These are phyloP conservation scores for Puffinus mauretanicus DNA, from an alignment of 2,113 vertebrate species.

Conservation along the genomic window DNA sequence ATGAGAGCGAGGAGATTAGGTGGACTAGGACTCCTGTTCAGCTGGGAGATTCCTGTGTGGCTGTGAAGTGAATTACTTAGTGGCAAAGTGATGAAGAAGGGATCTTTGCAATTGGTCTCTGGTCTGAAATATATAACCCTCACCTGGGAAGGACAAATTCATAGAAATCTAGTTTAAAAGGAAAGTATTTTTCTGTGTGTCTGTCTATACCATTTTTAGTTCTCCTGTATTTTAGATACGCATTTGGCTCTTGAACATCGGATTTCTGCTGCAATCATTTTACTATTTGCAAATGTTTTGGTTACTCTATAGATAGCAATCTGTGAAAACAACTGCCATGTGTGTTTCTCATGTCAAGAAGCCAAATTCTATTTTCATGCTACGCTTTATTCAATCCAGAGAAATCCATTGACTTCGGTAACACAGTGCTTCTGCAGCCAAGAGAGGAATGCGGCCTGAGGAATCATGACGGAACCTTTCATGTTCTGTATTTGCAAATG, in stretches of 20 bases:
- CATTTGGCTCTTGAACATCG: neutral
- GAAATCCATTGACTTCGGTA: neutral
- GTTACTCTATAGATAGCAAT: neutral
- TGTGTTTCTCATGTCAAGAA: neutral
- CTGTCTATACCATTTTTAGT: neutral
- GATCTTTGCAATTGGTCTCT: neutral
- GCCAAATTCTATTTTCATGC: neutral
- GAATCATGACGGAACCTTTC: neutral
- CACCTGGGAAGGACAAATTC: neutral
- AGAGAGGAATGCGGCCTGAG: neutral
- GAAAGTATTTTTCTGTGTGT: neutral
- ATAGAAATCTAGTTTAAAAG: neutral
- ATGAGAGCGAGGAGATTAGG: neutral
- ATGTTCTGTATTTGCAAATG: neutral
- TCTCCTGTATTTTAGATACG: neutral
- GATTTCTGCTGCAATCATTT: neutral
- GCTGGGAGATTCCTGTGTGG: neutral
- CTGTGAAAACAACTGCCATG: neutral
- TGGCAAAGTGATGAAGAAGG: neutral
- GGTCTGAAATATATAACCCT: accelerated
- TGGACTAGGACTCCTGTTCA: accelerated
- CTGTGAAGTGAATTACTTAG: neutral
- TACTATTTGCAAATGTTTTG: neutral
- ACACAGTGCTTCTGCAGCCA: neutral
- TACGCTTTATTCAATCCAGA: conserved; percentile 26